phyloP scores from a whole-genome alignment of 2,888 invertebrate species.

The Byasa hedistus region DNA sequence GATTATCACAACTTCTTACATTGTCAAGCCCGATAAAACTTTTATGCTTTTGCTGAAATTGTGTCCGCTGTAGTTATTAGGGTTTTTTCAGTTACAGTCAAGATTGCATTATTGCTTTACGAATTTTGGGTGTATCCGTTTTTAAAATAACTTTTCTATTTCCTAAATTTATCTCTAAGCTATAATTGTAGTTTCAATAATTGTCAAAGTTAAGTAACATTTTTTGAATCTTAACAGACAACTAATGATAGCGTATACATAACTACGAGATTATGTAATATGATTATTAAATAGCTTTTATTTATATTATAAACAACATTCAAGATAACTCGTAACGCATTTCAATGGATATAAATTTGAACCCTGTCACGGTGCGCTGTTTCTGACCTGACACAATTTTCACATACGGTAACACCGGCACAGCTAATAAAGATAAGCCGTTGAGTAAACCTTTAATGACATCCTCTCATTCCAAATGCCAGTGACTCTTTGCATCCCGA shows the following conservation, averaged over 20 bases:
- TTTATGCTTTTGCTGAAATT: too few species aligned
- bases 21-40: background rate
- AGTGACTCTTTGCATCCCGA: slow-evolving; percentile 1
- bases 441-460: slow-evolving; percentile 22
- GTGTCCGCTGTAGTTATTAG: background rate
- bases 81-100: background rate
- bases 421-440: slow-evolving; percentile 22
- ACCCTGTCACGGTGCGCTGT: slow-evolving; percentile 1
- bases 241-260: too few species aligned
- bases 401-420: slow-evolving; percentile 11
- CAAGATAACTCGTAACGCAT: background rate
- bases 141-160: too few species aligned
- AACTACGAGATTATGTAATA: background rate
- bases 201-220: background rate
- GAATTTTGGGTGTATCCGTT: background rate
- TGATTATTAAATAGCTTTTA: background rate
- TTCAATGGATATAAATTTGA: background rate
- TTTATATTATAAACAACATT: background rate
- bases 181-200: background rate
- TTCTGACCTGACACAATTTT: slow-evolving; percentile 18
- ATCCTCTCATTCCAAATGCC: slow-evolving; percentile 19
- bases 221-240: background rate
- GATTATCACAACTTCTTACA: background rate
- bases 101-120: background rate
- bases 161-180: too few species aligned